Evolutionary conservation across 2,797 vertebrate genomes (phyloP).

Genomic region (Tragelaphus eurycerus): DNA sequence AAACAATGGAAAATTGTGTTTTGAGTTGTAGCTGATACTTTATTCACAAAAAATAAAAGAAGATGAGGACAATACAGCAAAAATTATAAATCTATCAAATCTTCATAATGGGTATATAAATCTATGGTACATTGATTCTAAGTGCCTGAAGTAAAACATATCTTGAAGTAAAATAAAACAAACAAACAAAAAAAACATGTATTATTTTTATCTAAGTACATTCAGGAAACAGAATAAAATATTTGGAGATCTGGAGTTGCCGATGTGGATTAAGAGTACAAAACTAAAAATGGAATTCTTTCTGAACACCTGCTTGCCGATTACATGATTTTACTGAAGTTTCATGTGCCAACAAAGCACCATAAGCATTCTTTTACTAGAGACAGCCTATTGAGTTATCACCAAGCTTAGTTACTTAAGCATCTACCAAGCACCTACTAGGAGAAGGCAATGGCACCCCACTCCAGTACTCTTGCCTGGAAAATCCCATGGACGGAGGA

Average conservation of each 20-base stretch:
- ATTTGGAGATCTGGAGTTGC: not conserved
- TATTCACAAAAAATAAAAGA: not conserved
- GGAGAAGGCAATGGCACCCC: too few relatives aligned
- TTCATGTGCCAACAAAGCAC: not conserved
- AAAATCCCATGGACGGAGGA: too few relatives aligned
- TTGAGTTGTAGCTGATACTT: not conserved
- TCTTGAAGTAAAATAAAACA: not conserved
- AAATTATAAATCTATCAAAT: not conserved
- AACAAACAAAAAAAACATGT: not conserved
- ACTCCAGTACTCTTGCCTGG: too few relatives aligned
- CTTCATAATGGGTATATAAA: not conserved
- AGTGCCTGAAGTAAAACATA: not conserved
- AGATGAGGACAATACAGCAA: not conserved
- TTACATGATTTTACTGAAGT: not conserved
- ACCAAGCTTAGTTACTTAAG: not conserved
- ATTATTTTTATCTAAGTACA: not conserved
- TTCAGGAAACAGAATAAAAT: not conserved
- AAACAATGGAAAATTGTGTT: not conserved
- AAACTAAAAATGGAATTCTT: not conserved
- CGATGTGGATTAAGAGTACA: not conserved
- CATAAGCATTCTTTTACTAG: too few relatives aligned
- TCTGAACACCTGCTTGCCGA: not conserved
- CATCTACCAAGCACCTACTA: too few relatives aligned
- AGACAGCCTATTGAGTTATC: too few relatives aligned
- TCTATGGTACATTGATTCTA: not conserved